Evolutionary conservation across 2,888 invertebrate genomes (phyloP), one percentile per base, ranked within the genome.

Genomic region (Andrena marginata): DNA sequence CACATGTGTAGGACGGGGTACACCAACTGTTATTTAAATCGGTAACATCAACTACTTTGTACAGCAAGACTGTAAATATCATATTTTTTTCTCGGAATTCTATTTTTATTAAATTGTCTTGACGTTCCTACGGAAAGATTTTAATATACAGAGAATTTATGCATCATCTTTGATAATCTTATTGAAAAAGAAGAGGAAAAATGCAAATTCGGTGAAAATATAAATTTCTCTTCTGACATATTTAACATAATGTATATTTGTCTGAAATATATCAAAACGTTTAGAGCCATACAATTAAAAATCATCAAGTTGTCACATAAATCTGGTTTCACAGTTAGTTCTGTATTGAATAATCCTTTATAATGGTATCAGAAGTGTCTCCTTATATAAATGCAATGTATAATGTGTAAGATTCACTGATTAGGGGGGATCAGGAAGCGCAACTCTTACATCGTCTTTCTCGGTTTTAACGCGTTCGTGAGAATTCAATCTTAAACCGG

Each of bases 381-480:
- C 60, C 35, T 62, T 68, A 6, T 23, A 67, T 49, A 54, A 23
- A 23, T 33, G 16, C 13, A 8, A 67, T 56, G 82, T 80, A 67
- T 80, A 71, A 80, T 80, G 82, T 26, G 48, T 31, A 62, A 67
- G 70, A 80, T 82, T 70, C 73, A 62, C 42, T 42, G 42, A 35
- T 35, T 49, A 48, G 26, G 35, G 13, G 42, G 42, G 51, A 8
- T 69, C 63, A 31, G 51, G 51, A 33, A 29, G 33, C 51, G 48
- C 16, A 31, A 49, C 31, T n/a, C 26, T 73, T 63, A 33, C 62
- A 13, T 65, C 35, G 59, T 49, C 67, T 56, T 42, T 3, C 31
- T 33, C 64, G 26, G 20, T 51, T 69, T 13, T 29, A 67, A 26
- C 31, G 5, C 6, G n/a, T 35, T 72, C 49, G 26, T 35, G 35